Conservation (phyloP, 1,140 invertebrate species). For the Drosophila insularis region DNA sequence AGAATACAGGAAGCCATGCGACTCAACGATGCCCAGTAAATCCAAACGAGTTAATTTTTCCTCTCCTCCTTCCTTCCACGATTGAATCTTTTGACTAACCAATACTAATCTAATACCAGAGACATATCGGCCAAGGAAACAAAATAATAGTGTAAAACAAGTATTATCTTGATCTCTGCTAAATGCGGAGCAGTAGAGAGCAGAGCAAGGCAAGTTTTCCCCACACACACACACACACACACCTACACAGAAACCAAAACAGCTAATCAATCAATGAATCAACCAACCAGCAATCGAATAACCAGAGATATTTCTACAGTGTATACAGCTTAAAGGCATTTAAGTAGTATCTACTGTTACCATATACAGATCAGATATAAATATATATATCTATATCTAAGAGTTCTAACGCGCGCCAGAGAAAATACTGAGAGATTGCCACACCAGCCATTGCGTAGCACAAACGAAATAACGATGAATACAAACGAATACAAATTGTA, state of each 20-base stretch:
- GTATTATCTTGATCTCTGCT: slow-evolving; percentile 14
- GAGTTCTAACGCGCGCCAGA: background rate
- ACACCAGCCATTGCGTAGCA: background rate
- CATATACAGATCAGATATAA: slow-evolving; percentile 18
- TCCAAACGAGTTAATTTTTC: too few relatives aligned
- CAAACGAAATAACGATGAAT: background rate
- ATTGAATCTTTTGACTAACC: slow-evolving; percentile 30
- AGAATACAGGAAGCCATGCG: slow-evolving; percentile 69
- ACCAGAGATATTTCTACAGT: slow-evolving; percentile 41
- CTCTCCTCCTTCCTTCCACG: background rate
- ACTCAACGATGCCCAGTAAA: slow-evolving; percentile 59
- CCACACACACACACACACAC: background rate
- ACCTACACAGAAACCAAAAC: background rate
- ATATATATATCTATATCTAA: background rate
- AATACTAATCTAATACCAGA: slow-evolving; percentile 39
- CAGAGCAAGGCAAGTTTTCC: slow-evolving; percentile 1
- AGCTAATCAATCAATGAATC: slow-evolving; percentile 20
- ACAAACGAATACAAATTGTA: background rate
- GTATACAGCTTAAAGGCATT: slow-evolving; percentile 16
- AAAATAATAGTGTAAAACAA: slow-evolving; percentile 5
- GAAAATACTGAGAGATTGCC: background rate
- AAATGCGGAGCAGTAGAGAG: background rate
- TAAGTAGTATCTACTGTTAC: background rate
- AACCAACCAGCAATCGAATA: slow-evolving; percentile 15
- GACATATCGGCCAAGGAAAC: slow-evolving; percentile 46